Conservation (phyloP, 2,888 invertebrate species). For the Dioctria linearis region DNA sequence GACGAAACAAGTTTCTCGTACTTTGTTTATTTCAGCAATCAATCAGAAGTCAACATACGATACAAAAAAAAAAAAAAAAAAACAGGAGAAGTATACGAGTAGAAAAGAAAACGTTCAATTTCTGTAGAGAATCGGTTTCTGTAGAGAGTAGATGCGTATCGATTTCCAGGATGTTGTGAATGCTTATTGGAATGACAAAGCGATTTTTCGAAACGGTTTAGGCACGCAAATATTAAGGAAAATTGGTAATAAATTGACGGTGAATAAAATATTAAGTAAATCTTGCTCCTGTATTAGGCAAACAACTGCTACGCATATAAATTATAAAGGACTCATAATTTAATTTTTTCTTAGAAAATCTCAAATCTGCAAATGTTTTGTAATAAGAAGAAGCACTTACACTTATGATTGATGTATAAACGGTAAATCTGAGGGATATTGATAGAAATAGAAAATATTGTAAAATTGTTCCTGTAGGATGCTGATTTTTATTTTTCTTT, state of each 20-base stretch:
- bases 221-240: slow-evolving; percentile 11
- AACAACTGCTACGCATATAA: too few relatives aligned
- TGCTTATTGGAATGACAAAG: background rate
- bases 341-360: too few relatives aligned
- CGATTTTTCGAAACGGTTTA: background rate
- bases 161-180: background rate
- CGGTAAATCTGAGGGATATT: too few relatives aligned
- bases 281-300: too few relatives aligned
- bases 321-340: too few relatives aligned
- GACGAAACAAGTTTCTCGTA: slow-evolving; percentile 33
- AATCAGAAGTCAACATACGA: slow-evolving; percentile 41
- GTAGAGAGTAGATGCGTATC: background rate
- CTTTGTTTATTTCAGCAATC: slow-evolving; percentile 34
- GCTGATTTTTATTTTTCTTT: too few relatives aligned
- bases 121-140: background rate
- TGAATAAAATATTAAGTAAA: slow-evolving; percentile 28
- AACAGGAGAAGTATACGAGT: too few relatives aligned
- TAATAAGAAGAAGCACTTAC: too few relatives aligned
- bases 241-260: slow-evolving; percentile 13
- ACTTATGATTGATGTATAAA: background rate
- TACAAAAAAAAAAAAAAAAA: background rate
- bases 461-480: too few relatives aligned
- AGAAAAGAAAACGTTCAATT: background rate
- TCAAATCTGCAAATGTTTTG: too few relatives aligned
- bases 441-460: too few relatives aligned